Base-by-base conservation (phyloP, 2,797 vertebrate genomes). In the Sebastes steindachneri region DNA sequence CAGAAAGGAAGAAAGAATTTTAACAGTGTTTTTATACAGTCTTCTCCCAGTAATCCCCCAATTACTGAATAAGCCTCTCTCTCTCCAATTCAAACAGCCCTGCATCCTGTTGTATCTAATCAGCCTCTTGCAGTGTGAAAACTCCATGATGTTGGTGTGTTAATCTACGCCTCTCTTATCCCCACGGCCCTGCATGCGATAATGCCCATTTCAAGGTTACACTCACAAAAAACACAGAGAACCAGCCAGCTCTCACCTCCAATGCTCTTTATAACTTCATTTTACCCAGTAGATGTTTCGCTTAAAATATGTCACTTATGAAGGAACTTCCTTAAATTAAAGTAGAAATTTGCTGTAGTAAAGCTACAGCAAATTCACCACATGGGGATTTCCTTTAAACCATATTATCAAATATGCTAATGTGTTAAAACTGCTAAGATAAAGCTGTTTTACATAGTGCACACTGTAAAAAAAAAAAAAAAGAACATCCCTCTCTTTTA, bases 151-250 rank as follows among this genome's bases (percentile, higher is more conserved):
- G 93, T 90, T 92, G 86, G 51, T 68, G 53, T 91, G 85, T 62
- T 91, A 93, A 90, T 93, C 89, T 91, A 59, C 25, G 26, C 82
- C 78, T 85, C 82, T 80, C 91, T 95, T 93, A 93, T 94, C 93
- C 91, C 25, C 62, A 29, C 67, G 60, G 31, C 37, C 70, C 88
- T 81, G 70, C 37, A 41, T 41, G 37, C 85, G 94, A 95, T 95
- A 95, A 87, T 86, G 73, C 33, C 69, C 82, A 80, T 80, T 86
- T 94, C 94, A 96, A 96, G 94, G 94, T 94, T 93, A 93, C 79
- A 68, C 85, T 89, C 86, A 89, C 84, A 88, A 72, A 89, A 53
- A 90, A 76, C 59, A 82, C 54, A 72, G 58, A 73, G 58, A 75
- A 75, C 4, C 79, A 70, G 79, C 73, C 77, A 81, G 57, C 68